Base-by-base conservation (phyloP, 1,140 invertebrate species). In the Hyposmocoma kahamanoa region DNA sequence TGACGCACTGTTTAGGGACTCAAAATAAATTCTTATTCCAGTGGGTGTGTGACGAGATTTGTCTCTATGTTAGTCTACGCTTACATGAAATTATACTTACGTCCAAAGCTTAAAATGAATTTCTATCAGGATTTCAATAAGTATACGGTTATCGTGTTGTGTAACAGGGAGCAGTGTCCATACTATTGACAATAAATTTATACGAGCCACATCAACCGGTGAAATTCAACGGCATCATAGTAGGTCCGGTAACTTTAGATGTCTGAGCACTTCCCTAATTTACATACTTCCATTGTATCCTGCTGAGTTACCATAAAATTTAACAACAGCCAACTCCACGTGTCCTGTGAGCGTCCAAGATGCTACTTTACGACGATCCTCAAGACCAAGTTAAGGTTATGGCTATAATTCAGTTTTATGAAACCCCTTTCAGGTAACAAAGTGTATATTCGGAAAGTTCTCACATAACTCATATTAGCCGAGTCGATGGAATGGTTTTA, bases 331-430 rank as follows among this genome's bases (percentile, higher is more conserved):
- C 62, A 55, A 67, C 63, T 67, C 59, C 64, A 72, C 59, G 65
- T 78, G 69, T 72, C 69, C 66, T 80, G 62, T 47, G 70, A 65
- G 67, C 58, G 58, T 62, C 62, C 64, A 74, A 76, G 72, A 75
- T 70, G 74, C 62, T 75, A 71, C 71, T 84, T 84, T 79, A 82
- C 59, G 70, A 67, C 69, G 57, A 67, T 77, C 67, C 72, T 72
- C 64, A 63, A 79, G 69, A 74, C 70, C 66, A 59, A 79, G 70
- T 81, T 74, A 76, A 68, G 70, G 74, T 80, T 80, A 83, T 77
- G 42, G 68, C 70, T 70, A 80, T 84, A 81, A 81, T 75, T 84
- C 66, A 80, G 71, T 80, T 75, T 81, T 81, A 84, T 78, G 74
- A 77, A 84, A 78, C 74, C 68, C 66, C 70, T 76, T 74, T 75